phyloP scores from a whole-genome alignment of 2,797 vertebrate species.

The Typhlichthys subterraneus region DNA sequence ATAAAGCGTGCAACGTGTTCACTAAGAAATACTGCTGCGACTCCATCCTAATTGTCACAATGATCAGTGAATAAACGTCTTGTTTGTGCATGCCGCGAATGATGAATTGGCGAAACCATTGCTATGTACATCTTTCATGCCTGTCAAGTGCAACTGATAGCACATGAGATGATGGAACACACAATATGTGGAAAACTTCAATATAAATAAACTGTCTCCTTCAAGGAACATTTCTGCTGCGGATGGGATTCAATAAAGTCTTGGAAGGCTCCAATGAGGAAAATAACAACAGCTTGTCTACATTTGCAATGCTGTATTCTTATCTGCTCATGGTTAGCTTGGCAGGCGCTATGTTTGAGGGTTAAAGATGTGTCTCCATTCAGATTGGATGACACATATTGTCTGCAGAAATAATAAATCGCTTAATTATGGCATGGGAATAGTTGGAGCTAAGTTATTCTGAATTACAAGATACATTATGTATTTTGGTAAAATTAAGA shows the following conservation, averaged over 20 bases:
- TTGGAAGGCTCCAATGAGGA: slow-evolving; percentile 46
- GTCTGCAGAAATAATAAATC: too few relatives aligned
- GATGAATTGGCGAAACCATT: background rate
- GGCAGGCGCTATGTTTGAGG: too few relatives aligned
- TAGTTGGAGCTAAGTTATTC: too few relatives aligned
- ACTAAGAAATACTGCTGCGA: slow-evolving; percentile 19
- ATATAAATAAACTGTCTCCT: slow-evolving; percentile 1
- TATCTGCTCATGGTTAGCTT: slow-evolving; percentile 33
- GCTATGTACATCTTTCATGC: background rate
- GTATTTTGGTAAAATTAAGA: too few relatives aligned
- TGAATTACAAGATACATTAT: too few relatives aligned
- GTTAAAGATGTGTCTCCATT: too few relatives aligned
- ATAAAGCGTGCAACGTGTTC: slow-evolving; percentile 26
- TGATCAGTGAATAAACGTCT: background rate
- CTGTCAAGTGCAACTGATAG: slow-evolving; percentile 1
- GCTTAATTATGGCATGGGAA: too few relatives aligned
- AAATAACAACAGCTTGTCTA: slow-evolving; percentile 44
- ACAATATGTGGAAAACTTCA: background rate
- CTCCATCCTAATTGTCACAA: background rate
- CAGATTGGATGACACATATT: too few relatives aligned
- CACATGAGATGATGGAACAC: slow-evolving; percentile 2
- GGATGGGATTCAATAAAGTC: slow-evolving; percentile 1
- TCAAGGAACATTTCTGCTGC: slow-evolving; percentile 28
- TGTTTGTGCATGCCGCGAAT: slow-evolving; percentile 7
- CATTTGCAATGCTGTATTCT: slow-evolving; percentile 32